These are phyloP conservation scores for Hyperoplus immaculatus DNA, from an alignment of 2,797 vertebrate species.

Conservation along the genomic window DNA sequence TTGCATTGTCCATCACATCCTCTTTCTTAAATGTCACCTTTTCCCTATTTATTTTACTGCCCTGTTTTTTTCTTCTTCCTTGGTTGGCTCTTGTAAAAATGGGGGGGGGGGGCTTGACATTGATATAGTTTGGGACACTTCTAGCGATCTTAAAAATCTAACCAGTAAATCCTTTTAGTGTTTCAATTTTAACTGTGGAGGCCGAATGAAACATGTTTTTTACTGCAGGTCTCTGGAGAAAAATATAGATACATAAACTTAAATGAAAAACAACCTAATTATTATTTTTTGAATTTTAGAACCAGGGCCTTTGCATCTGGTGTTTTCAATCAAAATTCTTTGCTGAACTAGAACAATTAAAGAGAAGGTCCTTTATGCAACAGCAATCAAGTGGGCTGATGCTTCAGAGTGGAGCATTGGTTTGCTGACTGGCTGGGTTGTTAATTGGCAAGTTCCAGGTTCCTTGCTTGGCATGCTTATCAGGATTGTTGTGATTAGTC, in stretches of 20 bases:
- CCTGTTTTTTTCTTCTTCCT: not conserved
- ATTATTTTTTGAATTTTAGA: not conserved
- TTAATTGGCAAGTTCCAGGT: not conserved
- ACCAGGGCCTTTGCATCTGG: not conserved
- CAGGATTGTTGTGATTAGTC: not conserved
- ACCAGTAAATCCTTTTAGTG: conserved; percentile 2
- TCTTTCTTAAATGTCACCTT: not conserved
- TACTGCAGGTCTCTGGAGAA: not conserved
- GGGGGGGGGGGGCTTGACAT: not conserved
- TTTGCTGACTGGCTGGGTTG: not conserved
- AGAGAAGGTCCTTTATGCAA: not conserved
- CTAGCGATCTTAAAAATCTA: not conserved
- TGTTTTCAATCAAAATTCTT: not conserved
- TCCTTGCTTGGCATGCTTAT: not conserved
- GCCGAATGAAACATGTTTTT: conserved; percentile 10
- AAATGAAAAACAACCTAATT: not conserved
- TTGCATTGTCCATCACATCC: not conserved
- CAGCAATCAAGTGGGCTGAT: not conserved
- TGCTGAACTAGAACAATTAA: no score
- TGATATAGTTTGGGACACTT: conserved; percentile 5
- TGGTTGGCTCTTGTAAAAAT: conserved; percentile 1
- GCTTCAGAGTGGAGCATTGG: not conserved
- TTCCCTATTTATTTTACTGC: not conserved
- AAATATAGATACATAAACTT: not conserved
- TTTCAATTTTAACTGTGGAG: not conserved